These are phyloP conservation scores for Tyria jacobaeae DNA, from an alignment of 2,888 invertebrate species.

Conservation along the genomic window DNA sequence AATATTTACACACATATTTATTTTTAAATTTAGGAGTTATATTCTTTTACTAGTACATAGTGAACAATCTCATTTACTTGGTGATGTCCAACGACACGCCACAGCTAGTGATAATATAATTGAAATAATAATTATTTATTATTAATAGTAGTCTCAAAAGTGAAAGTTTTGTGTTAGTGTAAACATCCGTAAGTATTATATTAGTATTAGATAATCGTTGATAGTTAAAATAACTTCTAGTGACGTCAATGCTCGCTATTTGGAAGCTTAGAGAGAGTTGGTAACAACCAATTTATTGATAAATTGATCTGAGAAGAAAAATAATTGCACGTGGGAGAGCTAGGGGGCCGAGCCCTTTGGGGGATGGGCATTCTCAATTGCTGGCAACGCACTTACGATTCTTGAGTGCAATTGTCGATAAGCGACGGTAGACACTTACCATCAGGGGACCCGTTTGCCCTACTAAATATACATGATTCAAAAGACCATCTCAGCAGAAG, in stretches of 20 bases:
- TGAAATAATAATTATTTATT: conserved; percentile 38
- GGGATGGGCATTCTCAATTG: too few relatives aligned
- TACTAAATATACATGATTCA: too few relatives aligned
- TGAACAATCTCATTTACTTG: conserved; percentile 28
- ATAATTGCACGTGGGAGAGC: too few relatives aligned
- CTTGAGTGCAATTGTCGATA: too few relatives aligned
- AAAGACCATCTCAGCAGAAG: too few relatives aligned
- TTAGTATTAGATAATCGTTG: not conserved
- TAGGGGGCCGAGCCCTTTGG: too few relatives aligned
- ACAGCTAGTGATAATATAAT: conserved; percentile 21
- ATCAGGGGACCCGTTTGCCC: too few relatives aligned
- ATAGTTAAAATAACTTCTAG: not conserved
- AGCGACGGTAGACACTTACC: too few relatives aligned
- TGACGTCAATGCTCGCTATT: not conserved
- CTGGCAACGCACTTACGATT: too few relatives aligned
- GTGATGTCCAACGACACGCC: conserved; percentile 24
- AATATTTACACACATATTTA: too few relatives aligned
- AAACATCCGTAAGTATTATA: conserved; percentile 16
- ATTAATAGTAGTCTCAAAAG: conserved; percentile 26
- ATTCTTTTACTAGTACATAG: not conserved
- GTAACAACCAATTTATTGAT: too few relatives aligned
- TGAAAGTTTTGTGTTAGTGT: conserved; percentile 32
- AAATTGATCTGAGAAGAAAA: too few relatives aligned
- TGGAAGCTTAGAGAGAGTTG: not conserved
- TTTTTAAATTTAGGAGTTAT: conserved; percentile 22